These are phyloP conservation scores for Reinhardtius hippoglossoides DNA, from an alignment of 2,113 vertebrate genomes.

Conservation along the genomic window DNA sequence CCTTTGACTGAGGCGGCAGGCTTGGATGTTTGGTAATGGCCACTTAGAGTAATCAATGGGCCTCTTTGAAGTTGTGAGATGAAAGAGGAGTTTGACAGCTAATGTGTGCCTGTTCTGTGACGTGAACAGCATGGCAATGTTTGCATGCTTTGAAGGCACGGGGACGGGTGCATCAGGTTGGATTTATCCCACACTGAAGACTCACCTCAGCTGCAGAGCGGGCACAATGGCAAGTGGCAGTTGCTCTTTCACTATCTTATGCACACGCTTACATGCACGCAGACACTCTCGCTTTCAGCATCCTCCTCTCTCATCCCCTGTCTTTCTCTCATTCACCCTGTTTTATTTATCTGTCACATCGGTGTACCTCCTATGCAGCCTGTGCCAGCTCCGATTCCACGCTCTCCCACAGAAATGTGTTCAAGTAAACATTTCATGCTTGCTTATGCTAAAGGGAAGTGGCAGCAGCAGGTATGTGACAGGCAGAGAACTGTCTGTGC, in stretches of 20 bases:
- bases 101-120: conserved; percentile 81
- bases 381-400: conserved; percentile 79
- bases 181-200: conserved; percentile 75
- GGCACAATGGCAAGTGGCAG: conserved; percentile 75
- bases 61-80: conserved; percentile 84
- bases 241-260: conserved; percentile 48
- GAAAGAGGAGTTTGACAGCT: conserved; percentile 85
- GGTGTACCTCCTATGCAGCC: conserved; percentile 72
- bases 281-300: conserved; percentile 22
- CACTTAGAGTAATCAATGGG: conserved; percentile 87
- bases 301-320: conserved; percentile 51
- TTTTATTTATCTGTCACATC: conserved; percentile 82
- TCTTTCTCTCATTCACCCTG: conserved; percentile 64
- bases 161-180: conserved; percentile 70
- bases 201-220: conserved; percentile 67
- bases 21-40: conserved; percentile 84
- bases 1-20: conserved; percentile 72
- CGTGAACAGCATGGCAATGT: conserved; percentile 83
- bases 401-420: conserved; percentile 78
- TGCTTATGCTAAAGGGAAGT: conserved; percentile 82
- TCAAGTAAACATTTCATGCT: conserved; percentile 84
- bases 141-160: conserved; percentile 79
- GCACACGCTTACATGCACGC: neutral
- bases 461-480: conserved; percentile 82
- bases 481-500: conserved; percentile 74